Evolutionary conservation across 2,113 vertebrate species (phyloP), one percentile per base, ranked within the genome.

Genomic region (Penelope pileata): DNA sequence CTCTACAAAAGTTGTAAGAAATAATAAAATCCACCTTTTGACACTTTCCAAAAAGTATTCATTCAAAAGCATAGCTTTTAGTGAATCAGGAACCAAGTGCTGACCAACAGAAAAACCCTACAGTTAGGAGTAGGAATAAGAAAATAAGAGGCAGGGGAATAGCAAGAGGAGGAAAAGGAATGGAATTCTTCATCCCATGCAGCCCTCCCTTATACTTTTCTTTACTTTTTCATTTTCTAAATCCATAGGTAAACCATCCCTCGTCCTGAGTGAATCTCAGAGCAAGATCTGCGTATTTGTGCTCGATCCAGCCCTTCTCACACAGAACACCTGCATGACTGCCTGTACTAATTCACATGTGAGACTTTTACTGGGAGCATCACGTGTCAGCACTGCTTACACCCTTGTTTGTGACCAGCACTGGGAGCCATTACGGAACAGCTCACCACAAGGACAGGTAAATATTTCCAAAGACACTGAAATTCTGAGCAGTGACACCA

Each of bases 251-350:
- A 86, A 74, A 66, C 12, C 9, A 13, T 56, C 38, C 32, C 19
- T 83, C 15, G 32, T 90, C 38, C 60, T 30, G 47, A 43, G 12
- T 22, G 60, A 88, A 67, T 24, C 22, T 17, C 14, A 66, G 38
- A 40, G 27, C 19, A 14, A 16, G 38, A 74, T 21, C 22, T 53
- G 42, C 29, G 2, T 66, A 45, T 63, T 69, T 67, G 26, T 29
- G 32, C 2, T 27, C 0, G 0, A 24, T 21, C 34, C 15, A 53
- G 15, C 60, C 85, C 16, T 42, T 67, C 79, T 36, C 2, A 1
- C 22, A 36, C 4, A 9, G 40, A 42, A 1, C 36, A 26, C 12
- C 42, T 36, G 15, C 15, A 6, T 9, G 22, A n/a, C 51, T 63
- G 43, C 27, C 38, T 32, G 51, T 42, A 50, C 19, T 38, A 36